Evolutionary conservation across 2,797 vertebrate species (phyloP), one percentile per base, ranked within the genome.

Genomic region (Poecile montanus): DNA sequence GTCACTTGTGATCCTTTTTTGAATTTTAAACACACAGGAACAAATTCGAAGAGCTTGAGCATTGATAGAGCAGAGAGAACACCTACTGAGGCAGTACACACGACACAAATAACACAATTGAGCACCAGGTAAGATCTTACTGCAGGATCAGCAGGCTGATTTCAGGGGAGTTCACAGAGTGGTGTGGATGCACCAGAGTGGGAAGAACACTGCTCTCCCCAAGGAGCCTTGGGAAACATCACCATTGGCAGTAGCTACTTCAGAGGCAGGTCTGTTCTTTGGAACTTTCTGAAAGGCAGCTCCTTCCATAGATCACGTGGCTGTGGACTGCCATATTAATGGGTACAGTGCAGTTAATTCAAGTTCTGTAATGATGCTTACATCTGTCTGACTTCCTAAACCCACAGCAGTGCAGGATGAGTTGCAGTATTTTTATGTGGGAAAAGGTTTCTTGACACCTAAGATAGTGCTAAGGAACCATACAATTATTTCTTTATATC

Each of bases 401-500:
- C 36, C 23, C 60, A 23, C 29, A 72, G 20, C 53, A 80, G 29
- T 44, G 27, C 30, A n/a, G 30, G 16, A 14, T 17, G 13, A n/a
- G 30, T 30, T 78, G 65, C 44, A 80, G 20, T 77, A 32, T 53
- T 92, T 87, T 91, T 74, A 62, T 1, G 0, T 30, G 48, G 67
- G 47, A 80, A 81, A 88, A 72, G 56, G 42, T 44, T 77, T 79
- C 47, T 75, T 77, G 57, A 89, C 34, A 42, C 57, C 32, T 47
- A 50, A 53, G 57, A 36, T 5, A 82, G 21, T 9, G 16, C 48
- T 84, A 58, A 76, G 77, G 74, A 86, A 79, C 13, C 14, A 25
- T 54, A 30, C 7, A 61, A 36, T 44, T 60, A 71, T 83, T 79
- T 82, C 77, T 79, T 89, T 71, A 32, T 87, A 89, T 86, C 42